Evolutionary conservation across 2,113 vertebrate species (phyloP).

Genomic region (Diphyllodes magnificus): DNA sequence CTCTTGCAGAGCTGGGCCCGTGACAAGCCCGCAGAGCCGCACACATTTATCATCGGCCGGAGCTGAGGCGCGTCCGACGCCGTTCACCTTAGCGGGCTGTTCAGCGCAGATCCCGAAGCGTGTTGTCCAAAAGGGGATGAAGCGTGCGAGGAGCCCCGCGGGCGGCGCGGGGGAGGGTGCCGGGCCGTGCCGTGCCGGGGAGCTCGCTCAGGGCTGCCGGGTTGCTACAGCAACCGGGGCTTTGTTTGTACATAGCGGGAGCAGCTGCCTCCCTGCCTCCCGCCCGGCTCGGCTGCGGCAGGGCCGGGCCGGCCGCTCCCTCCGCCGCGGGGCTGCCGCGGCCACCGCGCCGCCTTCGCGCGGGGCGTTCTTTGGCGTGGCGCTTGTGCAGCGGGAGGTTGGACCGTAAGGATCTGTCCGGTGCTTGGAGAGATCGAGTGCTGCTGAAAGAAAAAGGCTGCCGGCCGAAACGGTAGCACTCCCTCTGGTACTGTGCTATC

Average conservation of each 20-base stretch:
- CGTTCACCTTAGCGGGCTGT: background rate
- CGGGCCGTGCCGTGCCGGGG: background rate
- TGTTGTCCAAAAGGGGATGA: background rate
- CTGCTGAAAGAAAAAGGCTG: background rate
- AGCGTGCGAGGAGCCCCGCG: background rate
- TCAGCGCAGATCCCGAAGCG: background rate
- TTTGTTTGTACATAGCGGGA: slow-evolving; percentile 65
- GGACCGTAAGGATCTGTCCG: accelerated
- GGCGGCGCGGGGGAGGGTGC: background rate
- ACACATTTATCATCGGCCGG: background rate
- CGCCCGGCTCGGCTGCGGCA: background rate
- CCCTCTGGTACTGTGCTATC: background rate
- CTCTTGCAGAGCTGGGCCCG: background rate
- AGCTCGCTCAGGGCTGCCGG: slow-evolving; percentile 20
- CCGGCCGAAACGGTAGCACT: background rate
- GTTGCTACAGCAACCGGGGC: slow-evolving; percentile 68
- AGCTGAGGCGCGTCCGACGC: too few species aligned
- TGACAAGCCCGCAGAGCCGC: background rate
- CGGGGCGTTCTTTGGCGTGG: accelerated
- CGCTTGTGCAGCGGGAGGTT: background rate
- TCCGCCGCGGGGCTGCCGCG: background rate
- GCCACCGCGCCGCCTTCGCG: background rate
- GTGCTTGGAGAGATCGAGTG: background rate
- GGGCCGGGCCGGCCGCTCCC: background rate
- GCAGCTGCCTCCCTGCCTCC: background rate